A percentile compares a stretch with the other conserved stretches of the same genome.
These are phyloP conservation scores for Drosophila aldrichi DNA, from an alignment of 2,888 invertebrate species.

Conservation along the genomic window DNA sequence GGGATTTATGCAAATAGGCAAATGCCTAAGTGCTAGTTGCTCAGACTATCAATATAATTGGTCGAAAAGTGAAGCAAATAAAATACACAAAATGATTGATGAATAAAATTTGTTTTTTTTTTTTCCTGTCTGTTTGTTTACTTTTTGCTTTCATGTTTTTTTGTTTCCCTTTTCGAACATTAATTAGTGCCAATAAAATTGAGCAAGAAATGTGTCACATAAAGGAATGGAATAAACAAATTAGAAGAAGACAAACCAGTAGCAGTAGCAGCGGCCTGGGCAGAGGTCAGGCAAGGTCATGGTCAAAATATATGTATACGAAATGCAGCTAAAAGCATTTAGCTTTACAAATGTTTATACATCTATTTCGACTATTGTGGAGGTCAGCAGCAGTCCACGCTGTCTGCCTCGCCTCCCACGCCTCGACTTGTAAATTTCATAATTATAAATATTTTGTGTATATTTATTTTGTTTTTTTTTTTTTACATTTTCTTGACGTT, in stretches of 20 bases:
- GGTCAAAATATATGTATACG: constrained; percentile 33
- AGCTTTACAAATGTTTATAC: not conserved
- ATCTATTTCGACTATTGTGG: not conserved
- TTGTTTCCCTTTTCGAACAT: constrained; percentile 28
- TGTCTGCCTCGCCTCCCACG: constrained; percentile 24
- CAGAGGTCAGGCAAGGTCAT: constrained; percentile 73
- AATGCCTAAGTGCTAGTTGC: constrained; percentile 52
- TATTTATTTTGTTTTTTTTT: not conserved
- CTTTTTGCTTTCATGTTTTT: not conserved
- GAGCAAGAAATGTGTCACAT: constrained; percentile 64
- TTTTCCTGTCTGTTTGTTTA: constrained; percentile 13
- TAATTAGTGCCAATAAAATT: constrained; percentile 76
- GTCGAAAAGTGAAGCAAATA: constrained; percentile 32
- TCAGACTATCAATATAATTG: constrained; percentile 65
- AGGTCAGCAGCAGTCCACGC: constrained; percentile 20
- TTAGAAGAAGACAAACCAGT: constrained; percentile 9
- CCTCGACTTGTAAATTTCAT: constrained; percentile 30
- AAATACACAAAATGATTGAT: constrained; percentile 57
- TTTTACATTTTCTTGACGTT: constrained; percentile 17
- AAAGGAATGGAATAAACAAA: constrained; percentile 28
- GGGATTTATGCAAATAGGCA: constrained; percentile 59
- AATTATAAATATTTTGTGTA: constrained; percentile 30
- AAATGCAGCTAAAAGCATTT: constrained; percentile 16
- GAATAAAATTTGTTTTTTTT: constrained; percentile 18
- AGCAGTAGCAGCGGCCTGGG: constrained; percentile 6